Evolutionary conservation across 1,140 invertebrate genomes (phyloP), one percentile per base, ranked within the genome.

Genomic region (Platorchestia sp.): DNA sequence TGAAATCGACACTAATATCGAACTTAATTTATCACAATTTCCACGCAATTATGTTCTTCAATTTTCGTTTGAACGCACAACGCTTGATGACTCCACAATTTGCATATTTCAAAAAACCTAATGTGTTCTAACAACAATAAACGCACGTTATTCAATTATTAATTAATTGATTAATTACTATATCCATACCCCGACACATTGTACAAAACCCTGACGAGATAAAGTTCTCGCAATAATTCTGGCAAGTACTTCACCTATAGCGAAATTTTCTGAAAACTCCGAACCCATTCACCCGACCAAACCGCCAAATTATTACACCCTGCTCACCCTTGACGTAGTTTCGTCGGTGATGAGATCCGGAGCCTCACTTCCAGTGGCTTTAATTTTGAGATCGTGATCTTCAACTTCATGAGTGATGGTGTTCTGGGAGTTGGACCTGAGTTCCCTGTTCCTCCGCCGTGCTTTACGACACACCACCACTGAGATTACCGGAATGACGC

Each of bases 371-470:
- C 41, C 91, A 40, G 45, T n/a, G 43, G 43, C 45, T 47, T 93
- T 93, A 47, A 47, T 44, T 47, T 93, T 93, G 91, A 93, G 91
- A 90, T 90, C 87, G 44, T 45, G 91, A 93, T 93, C 91, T 45
- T 90, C 87, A 27, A 90, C 87, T 41, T 90, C 87, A 36, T 93
- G 91, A 10, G 91, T 93, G 91, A 93, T 45, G 43, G 91, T 93
- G 91, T 93, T 93, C 91, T 93, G 91, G 45, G 91, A 93, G 91
- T 93, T 93, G 45, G 91, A 93, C 36, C 45, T 93, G 19, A 45
- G 91, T 10, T 93, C 91, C 36, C 45, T 47, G 7, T 40, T 10
- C 40, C 91, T 93, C 6, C 91, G 43, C 45, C 91, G 45, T 47
- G 91, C 41, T 47, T 47, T 45, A 10, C 45, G 43, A 40, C 40